Conservation (phyloP, 2,888 invertebrate genomes). For the Actias luna region DNA sequence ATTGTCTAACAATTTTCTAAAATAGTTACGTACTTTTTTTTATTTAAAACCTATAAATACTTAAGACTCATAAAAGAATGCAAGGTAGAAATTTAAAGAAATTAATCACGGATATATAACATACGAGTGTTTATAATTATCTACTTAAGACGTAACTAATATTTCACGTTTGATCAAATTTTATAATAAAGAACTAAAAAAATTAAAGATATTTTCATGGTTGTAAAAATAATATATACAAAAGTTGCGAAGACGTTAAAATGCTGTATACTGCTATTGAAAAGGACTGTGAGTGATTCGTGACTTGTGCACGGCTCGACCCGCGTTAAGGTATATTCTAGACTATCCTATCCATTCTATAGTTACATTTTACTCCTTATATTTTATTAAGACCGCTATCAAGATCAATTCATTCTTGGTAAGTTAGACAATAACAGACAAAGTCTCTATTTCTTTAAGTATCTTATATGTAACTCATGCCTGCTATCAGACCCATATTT, state of each 20-base stretch:
- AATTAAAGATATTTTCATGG: conserved; percentile 1
- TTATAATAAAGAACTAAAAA: background rate
- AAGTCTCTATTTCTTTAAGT: too few relatives aligned
- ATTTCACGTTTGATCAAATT: background rate
- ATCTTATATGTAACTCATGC: too few relatives aligned
- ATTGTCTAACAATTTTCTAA: too few relatives aligned
- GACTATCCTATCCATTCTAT: conserved; percentile 11
- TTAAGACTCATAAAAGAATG: background rate
- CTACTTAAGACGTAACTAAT: background rate
- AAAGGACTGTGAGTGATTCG: conserved; percentile 57
- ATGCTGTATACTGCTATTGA: conserved; percentile 42
- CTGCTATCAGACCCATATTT: too few relatives aligned
- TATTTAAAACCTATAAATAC: background rate
- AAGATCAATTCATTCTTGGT: background rate
- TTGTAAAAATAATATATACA: conserved; percentile 43
- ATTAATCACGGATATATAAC: background rate
- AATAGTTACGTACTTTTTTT: too few relatives aligned
- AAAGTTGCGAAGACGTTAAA: conserved; percentile 48
- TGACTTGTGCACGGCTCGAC: conserved; percentile 57
- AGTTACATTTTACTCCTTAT: background rate
- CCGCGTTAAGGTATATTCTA: conserved; percentile 22
- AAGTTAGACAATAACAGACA: too few relatives aligned
- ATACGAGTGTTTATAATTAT: background rate
- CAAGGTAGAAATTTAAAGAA: background rate
- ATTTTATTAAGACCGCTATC: background rate